Base-by-base conservation (phyloP, 2,797 vertebrate species). In the Florisuga fusca region DNA sequence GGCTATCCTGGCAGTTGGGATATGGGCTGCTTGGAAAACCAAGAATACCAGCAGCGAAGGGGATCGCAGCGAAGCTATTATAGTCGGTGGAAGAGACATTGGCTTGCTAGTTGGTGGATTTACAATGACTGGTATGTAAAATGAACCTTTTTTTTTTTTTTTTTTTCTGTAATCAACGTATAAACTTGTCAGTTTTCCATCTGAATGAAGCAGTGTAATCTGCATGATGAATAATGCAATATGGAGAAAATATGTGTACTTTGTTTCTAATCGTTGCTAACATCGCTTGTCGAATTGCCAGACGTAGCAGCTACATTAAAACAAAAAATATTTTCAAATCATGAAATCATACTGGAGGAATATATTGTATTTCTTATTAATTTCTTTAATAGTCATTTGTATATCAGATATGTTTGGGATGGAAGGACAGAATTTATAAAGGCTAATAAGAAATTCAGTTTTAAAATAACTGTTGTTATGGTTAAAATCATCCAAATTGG, bases 1-100 rank as follows among this genome's bases (percentile, higher is more conserved):
- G 93, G 97, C 99, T 63, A 99, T 99, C 90, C 96, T 99, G 69
- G 95, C 98, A 50, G 99, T 99, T 94, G 99, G 99, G 38, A 99
- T 99, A 96, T 99, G 99, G 99, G 99, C 99, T 63, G 99, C 99
- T 26, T 99, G 99, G 99, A 99, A 99, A 97, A 99, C 99, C 96
- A 99, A 99, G 95, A 98, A 98, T 96, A 98, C 98, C 0, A 97
- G 98, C 53, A 98, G 96, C 0, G 88, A 97, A 6, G 98, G 98
- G 63, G 98, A 99, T 59, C 98, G 98, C 77, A 98, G 99, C 1
- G 99, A 99, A 97, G 98, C 98, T 63, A 99, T 99, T 92, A 99
- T 99, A 97, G 99, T 99, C 16, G 99, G 99, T 26, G 99, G 99
- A 62, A 98, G 99, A 79, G 99, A 99, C 93, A 99, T 99, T 62